Evolutionary conservation across 2,888 invertebrate species (phyloP), one percentile per base, ranked within the genome.

Genomic region (Allygus modestus): DNA sequence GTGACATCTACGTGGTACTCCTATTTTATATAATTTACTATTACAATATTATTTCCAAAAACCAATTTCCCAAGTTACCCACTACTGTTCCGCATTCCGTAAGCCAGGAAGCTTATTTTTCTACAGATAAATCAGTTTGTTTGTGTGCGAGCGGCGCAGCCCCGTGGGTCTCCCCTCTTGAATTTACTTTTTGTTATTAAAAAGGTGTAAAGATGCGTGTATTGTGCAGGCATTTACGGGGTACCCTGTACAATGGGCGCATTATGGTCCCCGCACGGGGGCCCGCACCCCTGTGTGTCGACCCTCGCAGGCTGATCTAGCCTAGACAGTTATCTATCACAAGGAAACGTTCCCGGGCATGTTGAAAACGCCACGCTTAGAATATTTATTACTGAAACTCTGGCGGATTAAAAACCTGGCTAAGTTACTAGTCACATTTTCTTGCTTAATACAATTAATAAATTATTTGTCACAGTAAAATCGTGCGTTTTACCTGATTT

Each of bases 141-240:
- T 54, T 81, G 81, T 51, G 33, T 54, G 37, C 81, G 86, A 84
- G 88, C 84, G 51, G 82, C 31, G 11, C 12, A 20, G 46, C 23
- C 54, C 73, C 26, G 46, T 20, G 41, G 37, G 83, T 12, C 69
- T 37, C 51, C 84, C 84, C 84, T 82, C 82, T 82, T 82, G 77
- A 84, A 84, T 84, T 84, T 84, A 84, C 75, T 84, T 84, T 84
- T 84, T 77, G 82, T 82, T 77, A 84, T 84, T 84, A 82, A 84
- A 81, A 82, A 84, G 84, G 84, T 84, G 84, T 84, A 84, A 84
- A 84, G 84, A 84, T 82, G 82, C 84, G 77, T 84, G 84, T 61
- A 82, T 82, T 84, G 84, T 84, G 65, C 41, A n/a, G 71, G 71
- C 82, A 82, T 82, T 82, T 82, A 82, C 82, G 31, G 51, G 51